phyloP scores from a whole-genome alignment of 2,888 invertebrate genomes.

The Aphrophora alni region DNA sequence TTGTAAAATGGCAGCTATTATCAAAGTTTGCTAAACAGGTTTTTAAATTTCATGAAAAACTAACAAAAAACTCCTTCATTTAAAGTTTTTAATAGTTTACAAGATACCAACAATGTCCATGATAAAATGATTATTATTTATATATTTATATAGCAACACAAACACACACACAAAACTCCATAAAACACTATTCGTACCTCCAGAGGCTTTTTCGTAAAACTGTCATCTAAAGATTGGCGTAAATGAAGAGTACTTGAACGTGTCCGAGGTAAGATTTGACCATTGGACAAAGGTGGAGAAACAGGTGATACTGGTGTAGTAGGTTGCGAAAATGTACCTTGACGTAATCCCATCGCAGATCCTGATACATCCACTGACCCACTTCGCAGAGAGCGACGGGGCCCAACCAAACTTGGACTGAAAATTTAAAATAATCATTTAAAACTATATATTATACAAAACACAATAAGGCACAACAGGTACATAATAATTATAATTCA shows the following conservation, averaged over 20 bases:
- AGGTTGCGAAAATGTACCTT: conserved; percentile 16
- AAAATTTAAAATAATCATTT: conserved; percentile 4
- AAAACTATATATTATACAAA: too few relatives aligned
- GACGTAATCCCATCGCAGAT: conserved; percentile 22
- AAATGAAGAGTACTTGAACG: conserved; percentile 18
- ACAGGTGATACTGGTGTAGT: background rate
- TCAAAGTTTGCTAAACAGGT: too few relatives aligned
- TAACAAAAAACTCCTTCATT: too few relatives aligned
- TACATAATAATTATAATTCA: too few relatives aligned
- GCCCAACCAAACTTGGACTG: conserved; percentile 27
- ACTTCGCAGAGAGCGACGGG: conserved; percentile 24
- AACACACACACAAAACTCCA: too few relatives aligned
- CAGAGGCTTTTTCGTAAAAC: conserved; percentile 30
- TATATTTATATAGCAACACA: too few relatives aligned
- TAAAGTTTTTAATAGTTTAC: too few relatives aligned
- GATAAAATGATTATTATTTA: too few relatives aligned
- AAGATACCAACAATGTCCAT: too few relatives aligned
- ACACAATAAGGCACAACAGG: too few relatives aligned
- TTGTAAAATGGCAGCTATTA: too few relatives aligned
- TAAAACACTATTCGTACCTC: conserved; percentile 25
- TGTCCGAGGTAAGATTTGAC: conserved; percentile 22
- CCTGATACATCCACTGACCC: conserved; percentile 24
- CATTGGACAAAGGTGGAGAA: background rate
- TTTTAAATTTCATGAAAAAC: too few relatives aligned
- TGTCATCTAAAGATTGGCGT: conserved; percentile 25